Conservation (phyloP, 2,888 invertebrate genomes). For the Subacronicta megacephala region DNA sequence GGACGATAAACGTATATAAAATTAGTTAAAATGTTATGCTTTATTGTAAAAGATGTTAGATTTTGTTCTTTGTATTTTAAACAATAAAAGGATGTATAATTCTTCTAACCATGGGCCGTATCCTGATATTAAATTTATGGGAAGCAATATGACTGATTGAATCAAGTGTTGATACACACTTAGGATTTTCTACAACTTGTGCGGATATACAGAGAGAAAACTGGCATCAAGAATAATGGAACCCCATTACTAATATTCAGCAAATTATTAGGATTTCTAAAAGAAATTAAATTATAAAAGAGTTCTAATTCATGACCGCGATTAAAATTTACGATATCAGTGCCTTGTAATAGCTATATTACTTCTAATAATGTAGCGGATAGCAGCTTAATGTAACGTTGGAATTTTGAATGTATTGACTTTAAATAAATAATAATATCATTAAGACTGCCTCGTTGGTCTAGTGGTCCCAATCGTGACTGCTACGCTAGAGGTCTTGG, state of each 20-base stretch:
- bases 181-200: too few relatives aligned
- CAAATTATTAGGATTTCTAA: slow-evolving; percentile 19
- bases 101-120: neutral
- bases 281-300: slow-evolving; percentile 3
- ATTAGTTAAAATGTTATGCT: slow-evolving; percentile 1
- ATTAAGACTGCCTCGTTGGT: too few relatives aligned
- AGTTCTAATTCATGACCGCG: slow-evolving; percentile 22
- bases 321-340: slow-evolving; percentile 60
- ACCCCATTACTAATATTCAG: neutral
- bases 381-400: slow-evolving; percentile 37
- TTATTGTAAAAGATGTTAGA: slow-evolving; percentile 1
- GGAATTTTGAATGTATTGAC: slow-evolving; percentile 28
- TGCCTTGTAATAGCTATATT: slow-evolving; percentile 67
- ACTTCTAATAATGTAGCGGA: slow-evolving; percentile 45
- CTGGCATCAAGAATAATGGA: slow-evolving; percentile 17
- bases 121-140: slow-evolving; percentile 4
- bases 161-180: neutral
- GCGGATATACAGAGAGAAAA: too few relatives aligned
- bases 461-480: too few relatives aligned
- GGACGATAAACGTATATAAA: slow-evolving; percentile 15
- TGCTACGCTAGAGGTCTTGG: too few relatives aligned
- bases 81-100: neutral
- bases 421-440: slow-evolving; percentile 6
- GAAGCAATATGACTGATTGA: neutral
- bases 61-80: slow-evolving; percentile 1